phyloP scores from a whole-genome alignment of 2,797 vertebrate species.

The Buceros bicornis region DNA sequence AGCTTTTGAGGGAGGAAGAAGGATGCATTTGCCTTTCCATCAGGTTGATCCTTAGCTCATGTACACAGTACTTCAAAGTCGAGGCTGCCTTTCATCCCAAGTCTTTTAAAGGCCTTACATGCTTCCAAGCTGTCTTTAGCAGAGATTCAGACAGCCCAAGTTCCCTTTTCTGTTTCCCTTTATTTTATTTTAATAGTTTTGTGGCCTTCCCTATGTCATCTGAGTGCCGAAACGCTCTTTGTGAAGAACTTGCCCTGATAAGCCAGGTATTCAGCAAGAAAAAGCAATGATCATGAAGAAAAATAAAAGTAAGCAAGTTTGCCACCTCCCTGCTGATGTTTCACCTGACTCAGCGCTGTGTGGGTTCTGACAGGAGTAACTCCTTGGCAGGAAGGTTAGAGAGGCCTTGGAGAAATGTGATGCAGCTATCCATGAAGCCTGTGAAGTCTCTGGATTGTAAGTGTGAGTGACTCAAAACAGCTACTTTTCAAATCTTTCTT shows the following conservation, averaged over 20 bases:
- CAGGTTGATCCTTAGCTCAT: neutral
- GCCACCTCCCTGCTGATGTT: conserved; percentile 30
- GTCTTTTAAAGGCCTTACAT: neutral
- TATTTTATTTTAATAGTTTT: neutral
- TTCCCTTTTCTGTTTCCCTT: neutral
- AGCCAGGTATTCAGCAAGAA: neutral
- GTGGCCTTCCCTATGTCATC: neutral
- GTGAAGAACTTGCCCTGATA: neutral
- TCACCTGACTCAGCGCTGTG: conserved; percentile 6
- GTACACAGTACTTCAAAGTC: neutral
- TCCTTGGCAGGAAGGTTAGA: conserved; percentile 16
- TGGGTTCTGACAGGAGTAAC: conserved; percentile 7
- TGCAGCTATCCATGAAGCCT: neutral
- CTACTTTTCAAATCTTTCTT: conserved; percentile 62
- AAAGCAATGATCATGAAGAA: neutral
- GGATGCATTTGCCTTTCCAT: neutral
- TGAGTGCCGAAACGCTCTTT: neutral
- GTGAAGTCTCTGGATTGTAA: neutral
- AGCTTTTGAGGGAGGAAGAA: neutral
- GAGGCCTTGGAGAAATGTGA: conserved; percentile 4
- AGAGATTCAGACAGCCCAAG: neutral
- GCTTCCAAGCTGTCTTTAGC: neutral
- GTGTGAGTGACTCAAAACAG: neutral
- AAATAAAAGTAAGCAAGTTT: conserved; percentile 43
- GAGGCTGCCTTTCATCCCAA: neutral